Conservation (phyloP, 2,113 vertebrate genomes). For the Amia ocellicauda region DNA sequence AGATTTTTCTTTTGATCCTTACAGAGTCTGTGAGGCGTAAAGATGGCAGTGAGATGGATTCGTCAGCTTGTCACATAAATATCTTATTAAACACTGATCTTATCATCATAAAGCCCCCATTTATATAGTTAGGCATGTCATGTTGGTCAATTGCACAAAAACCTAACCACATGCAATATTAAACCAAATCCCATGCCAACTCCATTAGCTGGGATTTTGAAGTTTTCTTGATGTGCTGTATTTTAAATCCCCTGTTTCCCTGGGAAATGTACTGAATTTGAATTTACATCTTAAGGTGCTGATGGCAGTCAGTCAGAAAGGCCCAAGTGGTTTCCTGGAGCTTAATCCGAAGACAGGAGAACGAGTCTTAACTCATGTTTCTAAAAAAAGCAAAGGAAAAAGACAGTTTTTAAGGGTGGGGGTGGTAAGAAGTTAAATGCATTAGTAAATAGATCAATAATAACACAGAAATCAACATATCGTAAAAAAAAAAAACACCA, state of each 20-base stretch:
- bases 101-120: slow-evolving; percentile 91
- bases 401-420: slow-evolving; percentile 9
- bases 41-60: slow-evolving; percentile 65
- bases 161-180: slow-evolving; percentile 67
- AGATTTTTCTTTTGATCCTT: slow-evolving; percentile 68
- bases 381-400: slow-evolving; percentile 23
- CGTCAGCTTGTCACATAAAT: slow-evolving; percentile 93
- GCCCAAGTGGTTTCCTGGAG: slow-evolving; percentile 15
- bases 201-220: slow-evolving; percentile 62
- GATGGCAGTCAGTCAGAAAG: slow-evolving; percentile 28
- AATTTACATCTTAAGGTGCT: slow-evolving; percentile 26
- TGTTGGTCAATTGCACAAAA: slow-evolving; percentile 77
- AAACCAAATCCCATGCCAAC: slow-evolving; percentile 62
- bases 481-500: too few species aligned
- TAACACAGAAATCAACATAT: too few species aligned
- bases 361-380: slow-evolving; percentile 2
- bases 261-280: slow-evolving; percentile 19
- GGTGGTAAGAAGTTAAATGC: too few species aligned
- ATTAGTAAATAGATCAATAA: too few species aligned
- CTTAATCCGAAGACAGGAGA: slow-evolving; percentile 3
- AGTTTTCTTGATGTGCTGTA: slow-evolving; percentile 54
- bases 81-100: slow-evolving; percentile 93
- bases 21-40: slow-evolving; percentile 56
- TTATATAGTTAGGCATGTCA: slow-evolving; percentile 83
- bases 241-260: slow-evolving; percentile 35